Conservation (phyloP, 2,888 invertebrate genomes). For the Yponomeuta sedellus region DNA sequence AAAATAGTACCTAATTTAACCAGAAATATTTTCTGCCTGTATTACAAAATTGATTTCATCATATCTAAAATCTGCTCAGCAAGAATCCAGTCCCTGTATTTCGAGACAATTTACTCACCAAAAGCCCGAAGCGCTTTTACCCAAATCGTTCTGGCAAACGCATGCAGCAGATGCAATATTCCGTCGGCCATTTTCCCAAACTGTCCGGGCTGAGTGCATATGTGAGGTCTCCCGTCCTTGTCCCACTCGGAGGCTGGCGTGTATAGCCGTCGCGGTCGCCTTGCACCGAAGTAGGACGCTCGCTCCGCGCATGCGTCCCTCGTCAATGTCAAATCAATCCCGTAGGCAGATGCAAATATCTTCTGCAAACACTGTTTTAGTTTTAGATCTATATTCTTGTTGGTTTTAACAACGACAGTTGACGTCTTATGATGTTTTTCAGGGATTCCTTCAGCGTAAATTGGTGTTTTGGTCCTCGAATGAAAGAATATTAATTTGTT, state of each 20-base stretch:
- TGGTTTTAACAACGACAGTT: conserved; percentile 5
- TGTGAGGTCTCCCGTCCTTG: conserved; percentile 30
- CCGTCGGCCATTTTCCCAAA: conserved; percentile 55
- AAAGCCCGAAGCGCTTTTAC: background rate
- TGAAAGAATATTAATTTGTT: background rate
- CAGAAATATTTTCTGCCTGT: no score
- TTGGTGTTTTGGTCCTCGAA: background rate
- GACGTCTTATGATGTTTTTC: background rate
- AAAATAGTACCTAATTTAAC: no score
- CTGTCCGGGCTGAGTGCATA: conserved; percentile 13
- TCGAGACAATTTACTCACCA: background rate
- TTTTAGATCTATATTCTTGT: conserved; percentile 31
- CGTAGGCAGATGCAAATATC: conserved; percentile 66
- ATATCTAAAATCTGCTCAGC: no score
- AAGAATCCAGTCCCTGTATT: background rate
- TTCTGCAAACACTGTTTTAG: conserved; percentile 37
- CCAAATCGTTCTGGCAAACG: background rate
- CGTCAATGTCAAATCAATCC: conserved; percentile 76
- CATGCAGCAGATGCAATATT: conserved; percentile 52
- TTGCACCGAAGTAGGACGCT: conserved; percentile 61
- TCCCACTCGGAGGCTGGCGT: conserved; percentile 30
- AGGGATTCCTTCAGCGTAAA: background rate
- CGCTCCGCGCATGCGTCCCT: conserved; percentile 63
- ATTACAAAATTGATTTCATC: no score
- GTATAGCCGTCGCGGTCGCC: conserved; percentile 41